Percentiles rank a stretch among this genome's conserved stretches.
phyloP scores from a whole-genome alignment of 2,888 invertebrate species.

The Acanthosepion esculentum region DNA sequence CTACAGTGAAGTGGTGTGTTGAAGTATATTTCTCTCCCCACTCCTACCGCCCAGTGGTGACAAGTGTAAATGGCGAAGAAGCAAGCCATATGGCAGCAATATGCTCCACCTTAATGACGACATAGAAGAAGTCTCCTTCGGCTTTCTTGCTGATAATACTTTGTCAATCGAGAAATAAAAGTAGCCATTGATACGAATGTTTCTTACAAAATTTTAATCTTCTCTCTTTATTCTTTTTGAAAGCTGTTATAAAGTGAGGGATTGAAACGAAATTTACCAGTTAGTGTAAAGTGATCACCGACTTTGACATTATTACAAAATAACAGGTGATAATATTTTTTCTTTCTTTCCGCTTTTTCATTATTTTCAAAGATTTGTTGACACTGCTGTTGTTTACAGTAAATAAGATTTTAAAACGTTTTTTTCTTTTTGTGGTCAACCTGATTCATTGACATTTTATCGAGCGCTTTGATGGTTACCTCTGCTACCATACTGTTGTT shows the following conservation, averaged over 20 bases:
- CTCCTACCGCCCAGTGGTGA: background rate
- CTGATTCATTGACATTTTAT: too few relatives aligned
- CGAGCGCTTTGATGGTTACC: background rate
- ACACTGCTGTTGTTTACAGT: background rate
- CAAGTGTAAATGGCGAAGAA: background rate
- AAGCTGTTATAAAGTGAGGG: background rate
- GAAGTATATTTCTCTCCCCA: too few relatives aligned
- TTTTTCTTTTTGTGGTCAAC: too few relatives aligned
- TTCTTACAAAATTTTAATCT: background rate
- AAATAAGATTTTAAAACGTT: too few relatives aligned
- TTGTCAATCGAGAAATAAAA: background rate
- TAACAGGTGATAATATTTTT: background rate
- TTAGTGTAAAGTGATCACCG: background rate
- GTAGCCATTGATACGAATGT: too few relatives aligned
- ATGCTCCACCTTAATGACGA: background rate
- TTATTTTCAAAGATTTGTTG: background rate
- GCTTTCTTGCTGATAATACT: background rate
- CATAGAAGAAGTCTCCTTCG: too few relatives aligned
- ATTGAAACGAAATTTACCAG: background rate
- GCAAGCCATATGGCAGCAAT: background rate
- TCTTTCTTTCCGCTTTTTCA: background rate
- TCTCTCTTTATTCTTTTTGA: background rate
- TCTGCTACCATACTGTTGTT: background rate
- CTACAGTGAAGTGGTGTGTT: too few relatives aligned
- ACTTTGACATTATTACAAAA: background rate